Evolutionary conservation across 2,888 invertebrate species (phyloP), one percentile per base, ranked within the genome.

Genomic region (Thera britannica): DNA sequence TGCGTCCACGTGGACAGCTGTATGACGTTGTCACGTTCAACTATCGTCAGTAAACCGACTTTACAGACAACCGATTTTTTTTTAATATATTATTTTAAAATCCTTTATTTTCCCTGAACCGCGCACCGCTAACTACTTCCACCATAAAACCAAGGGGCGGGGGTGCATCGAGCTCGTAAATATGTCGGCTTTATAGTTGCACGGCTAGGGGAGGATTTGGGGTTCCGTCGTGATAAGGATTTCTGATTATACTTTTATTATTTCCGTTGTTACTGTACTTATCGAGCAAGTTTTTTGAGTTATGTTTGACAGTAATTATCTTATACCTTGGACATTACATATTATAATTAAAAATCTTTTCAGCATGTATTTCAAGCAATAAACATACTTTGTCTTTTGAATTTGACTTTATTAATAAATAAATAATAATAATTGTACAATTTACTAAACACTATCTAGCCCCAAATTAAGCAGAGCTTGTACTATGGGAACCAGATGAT

Each of bases 151-250:
- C 75, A 81, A 76, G 83, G 23, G 87, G 86, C 83, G 85, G 83
- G 81, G 83, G 76, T 78, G 79, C 77, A 77, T 80, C 67, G 72
- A 76, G 73, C 86, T 92, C 90, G 90, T 92, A 92, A 92, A 92
- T 87, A 91, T 90, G 92, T 91, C 90, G 87, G 84, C 83, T 89
- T 90, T 90, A 91, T 90, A 89, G 89, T 85, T 81, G 80, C 79
- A 81, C 85, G 73, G 88, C 77, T 75, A 78, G 82, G 83, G 86
- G 86, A 81, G 81, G 83, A 71, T 80, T 80, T 75, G 73, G 72
- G 72, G 67, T 65, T 68, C 72, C 72, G 68, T 34, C 57, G 34
- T 34, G 58, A 58, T 62, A 46, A 59, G 57, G 34, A 23, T 48
- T 46, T 51, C 48, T 5, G 54, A 51, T 59, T 58, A 51, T 54